These are phyloP conservation scores for Drosophila ercepeae DNA, from an alignment of 1,140 invertebrate genomes.

Conservation along the genomic window DNA sequence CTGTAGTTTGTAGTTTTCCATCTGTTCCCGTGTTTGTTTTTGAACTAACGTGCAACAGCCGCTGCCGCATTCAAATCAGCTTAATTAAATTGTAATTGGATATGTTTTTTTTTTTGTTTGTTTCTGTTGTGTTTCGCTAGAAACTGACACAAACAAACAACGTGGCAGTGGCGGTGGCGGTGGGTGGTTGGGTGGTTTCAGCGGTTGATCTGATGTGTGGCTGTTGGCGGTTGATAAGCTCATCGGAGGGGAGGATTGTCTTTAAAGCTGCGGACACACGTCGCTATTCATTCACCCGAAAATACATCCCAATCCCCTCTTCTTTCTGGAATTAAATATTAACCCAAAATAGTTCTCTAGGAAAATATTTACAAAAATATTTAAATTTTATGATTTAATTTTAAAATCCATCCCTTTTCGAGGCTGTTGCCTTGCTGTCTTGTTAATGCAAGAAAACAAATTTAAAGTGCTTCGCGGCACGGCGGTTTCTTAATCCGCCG, in stretches of 20 bases:
- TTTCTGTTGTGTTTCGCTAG: conserved; percentile 4
- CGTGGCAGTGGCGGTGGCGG: conserved; percentile 21
- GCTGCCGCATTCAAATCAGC: conserved; percentile 50
- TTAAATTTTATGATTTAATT: not conserved
- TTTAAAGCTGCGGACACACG: conserved; percentile 42
- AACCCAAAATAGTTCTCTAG: not conserved
- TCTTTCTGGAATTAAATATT: not conserved
- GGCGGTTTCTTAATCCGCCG: conserved; percentile 66
- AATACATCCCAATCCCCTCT: not conserved
- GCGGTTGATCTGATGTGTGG: conserved; percentile 20
- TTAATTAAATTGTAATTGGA: conserved; percentile 79
- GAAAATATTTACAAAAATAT: not conserved
- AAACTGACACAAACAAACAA: conserved; percentile 5
- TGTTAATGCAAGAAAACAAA: conserved; percentile 79
- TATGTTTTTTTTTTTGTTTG: conserved; percentile 41
- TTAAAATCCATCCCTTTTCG: not conserved
- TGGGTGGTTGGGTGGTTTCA: not conserved
- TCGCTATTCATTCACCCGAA: conserved; percentile 9
- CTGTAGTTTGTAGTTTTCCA: conserved; percentile 15
- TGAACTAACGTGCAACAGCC: conserved; percentile 25
- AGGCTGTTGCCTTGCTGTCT: conserved; percentile 8
- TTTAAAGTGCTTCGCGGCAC: conserved; percentile 74
- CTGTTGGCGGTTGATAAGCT: conserved; percentile 46
- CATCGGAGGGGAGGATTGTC: conserved; percentile 23
- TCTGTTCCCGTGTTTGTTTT: conserved; percentile 10